These are phyloP conservation scores for Cyprinus carpio DNA, from an alignment of 2,113 vertebrate genomes.

Conservation along the genomic window DNA sequence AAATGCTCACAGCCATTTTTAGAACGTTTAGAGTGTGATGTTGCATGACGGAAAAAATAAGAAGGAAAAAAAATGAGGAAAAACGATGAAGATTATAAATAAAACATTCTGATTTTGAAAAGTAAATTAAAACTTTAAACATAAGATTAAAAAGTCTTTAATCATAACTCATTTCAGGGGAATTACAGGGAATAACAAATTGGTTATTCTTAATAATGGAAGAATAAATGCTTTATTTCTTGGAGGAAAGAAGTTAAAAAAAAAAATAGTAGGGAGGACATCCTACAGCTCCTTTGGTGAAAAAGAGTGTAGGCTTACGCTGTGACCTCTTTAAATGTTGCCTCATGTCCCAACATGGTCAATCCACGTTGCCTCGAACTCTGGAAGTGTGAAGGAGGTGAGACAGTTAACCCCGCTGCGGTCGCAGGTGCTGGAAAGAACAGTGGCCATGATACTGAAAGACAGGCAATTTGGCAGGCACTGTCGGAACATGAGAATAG, in stretches of 20 bases:
- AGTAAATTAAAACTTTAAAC: not conserved
- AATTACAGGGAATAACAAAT: not conserved
- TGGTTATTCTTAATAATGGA: too few species aligned
- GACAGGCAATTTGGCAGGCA: slow-evolving; percentile 77
- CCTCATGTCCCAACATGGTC: not conserved
- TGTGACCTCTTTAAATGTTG: not conserved
- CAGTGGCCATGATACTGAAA: slow-evolving; percentile 75
- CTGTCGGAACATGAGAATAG: slow-evolving; percentile 74
- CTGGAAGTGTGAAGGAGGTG: slow-evolving; percentile 41
- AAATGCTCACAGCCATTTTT: too few species aligned
- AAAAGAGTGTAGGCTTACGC: not conserved
- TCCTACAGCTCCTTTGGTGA: not conserved
- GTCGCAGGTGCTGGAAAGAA: slow-evolving; percentile 65
- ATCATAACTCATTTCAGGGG: not conserved
- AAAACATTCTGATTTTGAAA: not conserved
- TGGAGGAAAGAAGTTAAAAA: too few species aligned
- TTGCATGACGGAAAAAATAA: too few species aligned
- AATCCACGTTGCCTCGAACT: slow-evolving; percentile 33
- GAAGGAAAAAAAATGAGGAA: too few species aligned
- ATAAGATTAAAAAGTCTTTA: too few species aligned
- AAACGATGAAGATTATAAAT: too few species aligned
- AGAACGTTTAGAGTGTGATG: too few species aligned
- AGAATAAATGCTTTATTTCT: not conserved
- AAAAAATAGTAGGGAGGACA: not conserved
- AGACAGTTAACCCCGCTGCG: slow-evolving; percentile 50